Evolutionary conservation across 2,797 vertebrate species (phyloP).

Genomic region (Trichosurus vulpecula): DNA sequence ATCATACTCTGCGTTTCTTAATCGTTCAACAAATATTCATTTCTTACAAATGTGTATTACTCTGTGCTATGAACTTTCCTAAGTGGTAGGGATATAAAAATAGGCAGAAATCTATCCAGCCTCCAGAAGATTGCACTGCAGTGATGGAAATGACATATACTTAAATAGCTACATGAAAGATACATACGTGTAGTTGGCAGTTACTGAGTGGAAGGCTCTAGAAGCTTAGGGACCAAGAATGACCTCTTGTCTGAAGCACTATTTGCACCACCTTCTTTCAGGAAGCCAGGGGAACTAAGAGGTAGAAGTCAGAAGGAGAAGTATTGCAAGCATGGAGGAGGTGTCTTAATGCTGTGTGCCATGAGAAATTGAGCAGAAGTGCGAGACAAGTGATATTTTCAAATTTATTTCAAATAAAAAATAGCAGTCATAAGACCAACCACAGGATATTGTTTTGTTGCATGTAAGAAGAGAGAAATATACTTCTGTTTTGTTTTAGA

Average conservation of each 20-base stretch:
- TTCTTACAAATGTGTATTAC: neutral
- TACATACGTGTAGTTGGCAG: neutral
- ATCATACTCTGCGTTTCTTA: neutral
- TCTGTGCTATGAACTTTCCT: neutral
- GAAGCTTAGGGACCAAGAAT: neutral
- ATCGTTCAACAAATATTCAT: neutral
- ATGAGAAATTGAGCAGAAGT: neutral
- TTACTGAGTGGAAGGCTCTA: neutral
- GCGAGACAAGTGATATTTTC: neutral
- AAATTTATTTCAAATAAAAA: neutral
- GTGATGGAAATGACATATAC: neutral
- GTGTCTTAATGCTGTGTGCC: neutral
- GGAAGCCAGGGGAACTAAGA: neutral
- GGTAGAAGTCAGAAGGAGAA: neutral
- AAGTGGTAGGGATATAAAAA: neutral
- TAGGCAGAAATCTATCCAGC: neutral
- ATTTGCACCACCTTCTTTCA: neutral
- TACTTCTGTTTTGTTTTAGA: slow-evolving; percentile 26
- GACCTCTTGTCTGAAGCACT: neutral
- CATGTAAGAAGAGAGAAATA: neutral
- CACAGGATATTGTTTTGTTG: slow-evolving; percentile 5
- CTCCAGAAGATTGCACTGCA: neutral
- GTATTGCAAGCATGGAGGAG: neutral
- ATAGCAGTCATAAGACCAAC: neutral
- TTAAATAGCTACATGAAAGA: neutral